A percentile compares a stretch with the other conserved stretches of the same genome.
These are phyloP conservation scores for Sebastes schlegelii DNA, from an alignment of 2,113 vertebrate genomes.

Conservation along the genomic window DNA sequence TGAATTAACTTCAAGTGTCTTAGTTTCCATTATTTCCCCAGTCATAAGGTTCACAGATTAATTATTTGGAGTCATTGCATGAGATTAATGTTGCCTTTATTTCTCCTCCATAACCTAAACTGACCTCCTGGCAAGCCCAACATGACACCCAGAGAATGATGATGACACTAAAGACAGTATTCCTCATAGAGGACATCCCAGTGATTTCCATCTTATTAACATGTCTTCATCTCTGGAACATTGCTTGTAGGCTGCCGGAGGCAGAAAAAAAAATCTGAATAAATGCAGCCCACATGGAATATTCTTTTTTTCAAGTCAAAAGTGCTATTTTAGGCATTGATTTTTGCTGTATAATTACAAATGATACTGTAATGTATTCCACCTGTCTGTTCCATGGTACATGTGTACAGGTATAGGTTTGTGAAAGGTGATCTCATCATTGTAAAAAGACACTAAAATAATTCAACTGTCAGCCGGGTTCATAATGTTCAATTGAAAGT, in stretches of 20 bases:
- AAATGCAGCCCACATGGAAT: conserved; percentile 48
- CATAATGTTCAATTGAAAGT: not conserved
- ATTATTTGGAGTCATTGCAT: conserved; percentile 52
- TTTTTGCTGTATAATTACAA: not conserved
- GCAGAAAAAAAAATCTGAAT: conserved; percentile 60
- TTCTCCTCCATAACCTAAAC: conserved; percentile 48
- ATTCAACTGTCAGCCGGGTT: not conserved
- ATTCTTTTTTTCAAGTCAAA: conserved; percentile 3
- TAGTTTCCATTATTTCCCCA: conserved; percentile 39
- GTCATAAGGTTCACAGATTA: conserved; percentile 34
- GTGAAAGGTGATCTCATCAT: not conserved
- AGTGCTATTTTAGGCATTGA: conserved; percentile 20
- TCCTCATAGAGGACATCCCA: conserved; percentile 50
- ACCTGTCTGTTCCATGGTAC: not conserved
- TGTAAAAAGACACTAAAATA: not conserved
- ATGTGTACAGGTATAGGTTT: not conserved
- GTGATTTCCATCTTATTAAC: conserved; percentile 69
- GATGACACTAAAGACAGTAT: conserved; percentile 55
- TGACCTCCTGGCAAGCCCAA: conserved; percentile 62
- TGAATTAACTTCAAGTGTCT: conserved; percentile 46
- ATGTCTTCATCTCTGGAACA: conserved; percentile 68
- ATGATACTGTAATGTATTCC: not conserved
- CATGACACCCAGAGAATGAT: conserved; percentile 56
- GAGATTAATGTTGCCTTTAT: conserved; percentile 48
- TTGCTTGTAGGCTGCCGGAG: conserved; percentile 71